Evolutionary conservation across 2,888 invertebrate genomes (phyloP).

Genomic region (Standfussiana lucernea): DNA sequence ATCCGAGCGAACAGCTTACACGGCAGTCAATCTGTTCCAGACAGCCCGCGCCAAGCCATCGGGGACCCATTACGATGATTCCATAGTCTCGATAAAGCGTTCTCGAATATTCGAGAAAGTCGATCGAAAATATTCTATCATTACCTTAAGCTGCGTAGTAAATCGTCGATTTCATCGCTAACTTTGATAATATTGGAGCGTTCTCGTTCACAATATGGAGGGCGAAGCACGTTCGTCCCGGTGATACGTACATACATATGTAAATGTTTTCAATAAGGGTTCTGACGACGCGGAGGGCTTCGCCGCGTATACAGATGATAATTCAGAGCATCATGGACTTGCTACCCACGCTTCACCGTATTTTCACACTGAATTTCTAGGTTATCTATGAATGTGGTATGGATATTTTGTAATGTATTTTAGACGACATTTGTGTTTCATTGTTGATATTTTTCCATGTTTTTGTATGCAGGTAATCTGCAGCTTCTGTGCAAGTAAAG

Average conservation of each 20-base stretch:
- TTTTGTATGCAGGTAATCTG: background rate
- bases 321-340: conserved; percentile 68
- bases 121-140: conserved; percentile 82
- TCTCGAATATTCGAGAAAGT: conserved; percentile 72
- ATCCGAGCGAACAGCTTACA: conserved; percentile 61
- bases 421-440: background rate
- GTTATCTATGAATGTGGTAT: conserved; percentile 32
- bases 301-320: conserved; percentile 75
- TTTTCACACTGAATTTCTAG: conserved; percentile 58
- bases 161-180: conserved; percentile 79
- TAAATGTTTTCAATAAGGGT: conserved; percentile 88
- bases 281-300: conserved; percentile 64
- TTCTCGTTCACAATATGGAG: conserved; percentile 79
- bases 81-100: conserved; percentile 73
- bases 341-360: conserved; percentile 49
- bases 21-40: conserved; percentile 65
- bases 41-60: conserved; percentile 63
- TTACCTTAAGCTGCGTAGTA: conserved; percentile 80
- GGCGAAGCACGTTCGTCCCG: conserved; percentile 68
- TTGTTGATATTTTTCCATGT: background rate
- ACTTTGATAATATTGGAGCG: conserved; percentile 78
- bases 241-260: conserved; percentile 83
- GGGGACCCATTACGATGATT: conserved; percentile 73
- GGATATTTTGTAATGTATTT: conserved; percentile 34
- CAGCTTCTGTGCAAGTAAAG: background rate